Evolutionary conservation across 2,888 invertebrate genomes (phyloP).

Genomic region (Cerastoderma edule): DNA sequence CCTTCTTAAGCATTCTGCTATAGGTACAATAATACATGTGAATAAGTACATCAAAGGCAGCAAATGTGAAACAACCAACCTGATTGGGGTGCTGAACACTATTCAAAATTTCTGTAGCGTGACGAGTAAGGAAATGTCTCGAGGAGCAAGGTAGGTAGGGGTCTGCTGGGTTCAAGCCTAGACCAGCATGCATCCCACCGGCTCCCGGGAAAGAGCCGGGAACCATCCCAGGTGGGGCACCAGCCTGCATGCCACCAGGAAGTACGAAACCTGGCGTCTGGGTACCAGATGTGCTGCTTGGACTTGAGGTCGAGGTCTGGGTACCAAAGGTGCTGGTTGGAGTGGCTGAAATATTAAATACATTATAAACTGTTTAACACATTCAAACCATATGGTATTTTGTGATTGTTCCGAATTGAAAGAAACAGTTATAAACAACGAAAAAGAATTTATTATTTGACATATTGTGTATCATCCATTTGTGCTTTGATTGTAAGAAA

Average conservation of each 20-base stretch:
- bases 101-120: constrained; percentile 53
- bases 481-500: too few relatives aligned
- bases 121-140: constrained; percentile 70
- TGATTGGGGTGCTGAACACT: too few relatives aligned
- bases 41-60: too few relatives aligned
- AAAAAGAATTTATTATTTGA: too few relatives aligned
- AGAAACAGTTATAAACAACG: too few relatives aligned
- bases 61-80: too few relatives aligned
- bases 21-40: too few relatives aligned
- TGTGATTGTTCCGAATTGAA: too few relatives aligned
- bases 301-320: constrained; percentile 52
- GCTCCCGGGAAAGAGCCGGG: neutral
- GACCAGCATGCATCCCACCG: constrained; percentile 26
- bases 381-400: too few relatives aligned
- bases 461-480: too few relatives aligned
- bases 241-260: constrained; percentile 35
- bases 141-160: constrained; percentile 75
- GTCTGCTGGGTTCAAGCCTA: constrained; percentile 62
- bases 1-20: too few relatives aligned
- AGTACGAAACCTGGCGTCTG: constrained; percentile 44
- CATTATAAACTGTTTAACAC: neutral
- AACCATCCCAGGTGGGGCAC: constrained; percentile 21
- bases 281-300: constrained; percentile 60
- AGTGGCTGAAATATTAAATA: constrained; percentile 9
- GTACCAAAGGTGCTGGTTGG: constrained; percentile 58